Evolutionary conservation across 2,888 invertebrate genomes (phyloP).

Genomic region (Nomada ferruginata): DNA sequence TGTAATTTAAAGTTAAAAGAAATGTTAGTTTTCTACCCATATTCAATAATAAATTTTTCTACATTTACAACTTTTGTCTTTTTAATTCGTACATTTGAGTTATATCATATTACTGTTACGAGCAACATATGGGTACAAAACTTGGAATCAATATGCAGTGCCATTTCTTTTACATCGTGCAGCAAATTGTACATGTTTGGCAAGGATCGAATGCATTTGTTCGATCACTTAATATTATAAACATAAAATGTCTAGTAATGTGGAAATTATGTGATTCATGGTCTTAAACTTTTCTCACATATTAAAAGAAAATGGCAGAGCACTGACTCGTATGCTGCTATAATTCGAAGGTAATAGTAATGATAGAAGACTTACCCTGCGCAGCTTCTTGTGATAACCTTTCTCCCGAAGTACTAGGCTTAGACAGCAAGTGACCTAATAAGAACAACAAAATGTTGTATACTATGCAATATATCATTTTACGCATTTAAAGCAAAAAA

Average conservation of each 20-base stretch:
- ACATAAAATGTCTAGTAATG: no score
- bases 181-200: no score
- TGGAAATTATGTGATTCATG: no score
- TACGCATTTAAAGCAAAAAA: background rate
- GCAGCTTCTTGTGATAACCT: constrained; percentile 82
- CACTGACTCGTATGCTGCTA: constrained; percentile 23
- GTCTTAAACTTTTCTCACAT: background rate
- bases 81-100: background rate
- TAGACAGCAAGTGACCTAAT: constrained; percentile 83
- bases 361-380: constrained; percentile 81
- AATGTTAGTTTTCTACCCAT: constrained; percentile 67
- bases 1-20: constrained; percentile 36
- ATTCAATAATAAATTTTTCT: constrained; percentile 38
- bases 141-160: constrained; percentile 55
- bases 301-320: constrained; percentile 46
- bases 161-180: constrained; percentile 47
- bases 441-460: constrained; percentile 30
- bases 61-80: background rate
- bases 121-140: constrained; percentile 68
- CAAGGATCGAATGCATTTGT: no score
- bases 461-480: constrained; percentile 19
- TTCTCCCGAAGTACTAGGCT: constrained; percentile 83
- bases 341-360: constrained; percentile 18
- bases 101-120: background rate
- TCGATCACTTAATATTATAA: no score